Conservation (phyloP, 92 coral and sea anemone species). For the Epizoanthus ramosus region DNA sequence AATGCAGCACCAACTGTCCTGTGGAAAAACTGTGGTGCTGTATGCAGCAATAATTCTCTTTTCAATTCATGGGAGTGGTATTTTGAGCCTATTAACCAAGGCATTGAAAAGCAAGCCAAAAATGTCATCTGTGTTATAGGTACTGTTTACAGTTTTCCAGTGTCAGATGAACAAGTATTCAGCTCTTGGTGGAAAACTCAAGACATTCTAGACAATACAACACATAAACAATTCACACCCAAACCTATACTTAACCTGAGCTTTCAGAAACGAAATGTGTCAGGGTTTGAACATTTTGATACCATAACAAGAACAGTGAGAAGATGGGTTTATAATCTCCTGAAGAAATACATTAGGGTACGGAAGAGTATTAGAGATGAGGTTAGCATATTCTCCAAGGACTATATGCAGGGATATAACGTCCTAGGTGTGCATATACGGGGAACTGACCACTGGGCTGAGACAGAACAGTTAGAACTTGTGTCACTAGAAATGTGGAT, state of each 20-base stretch:
- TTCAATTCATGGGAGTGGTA: slow-evolving; percentile 80
- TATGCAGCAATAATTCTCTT: slow-evolving; percentile 52
- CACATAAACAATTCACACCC: slow-evolving; percentile 13
- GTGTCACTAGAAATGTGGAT: slow-evolving; percentile 62
- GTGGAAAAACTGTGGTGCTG: slow-evolving; percentile 71
- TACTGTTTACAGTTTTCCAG: slow-evolving; percentile 18
- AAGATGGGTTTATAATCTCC: slow-evolving; percentile 47
- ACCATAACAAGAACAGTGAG: slow-evolving; percentile 52
- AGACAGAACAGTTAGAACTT: slow-evolving; percentile 50
- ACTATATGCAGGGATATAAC: slow-evolving; percentile 47
- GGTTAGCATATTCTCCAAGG: slow-evolving; percentile 48
- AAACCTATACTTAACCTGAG: slow-evolving; percentile 48
- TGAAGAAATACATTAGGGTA: slow-evolving; percentile 50
- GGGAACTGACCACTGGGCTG: slow-evolving; percentile 76
- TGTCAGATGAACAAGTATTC: slow-evolving; percentile 4
- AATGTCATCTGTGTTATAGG: slow-evolving; percentile 59
- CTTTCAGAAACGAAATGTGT: slow-evolving; percentile 47
- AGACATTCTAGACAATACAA: neutral
- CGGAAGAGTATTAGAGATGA: slow-evolving; percentile 37
- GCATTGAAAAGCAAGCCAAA: slow-evolving; percentile 49
- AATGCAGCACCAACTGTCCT: slow-evolving; percentile 49
- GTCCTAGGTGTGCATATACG: slow-evolving; percentile 87
- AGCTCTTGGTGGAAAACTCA: slow-evolving; percentile 21
- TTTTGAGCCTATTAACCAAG: slow-evolving; percentile 69
- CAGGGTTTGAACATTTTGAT: slow-evolving; percentile 40